Percentiles rank a stretch among this genome's conserved stretches.
Evolutionary conservation across 53 echinoderm and acorn worm species (phyloP).

Genomic region (Paelopatides confundens): DNA sequence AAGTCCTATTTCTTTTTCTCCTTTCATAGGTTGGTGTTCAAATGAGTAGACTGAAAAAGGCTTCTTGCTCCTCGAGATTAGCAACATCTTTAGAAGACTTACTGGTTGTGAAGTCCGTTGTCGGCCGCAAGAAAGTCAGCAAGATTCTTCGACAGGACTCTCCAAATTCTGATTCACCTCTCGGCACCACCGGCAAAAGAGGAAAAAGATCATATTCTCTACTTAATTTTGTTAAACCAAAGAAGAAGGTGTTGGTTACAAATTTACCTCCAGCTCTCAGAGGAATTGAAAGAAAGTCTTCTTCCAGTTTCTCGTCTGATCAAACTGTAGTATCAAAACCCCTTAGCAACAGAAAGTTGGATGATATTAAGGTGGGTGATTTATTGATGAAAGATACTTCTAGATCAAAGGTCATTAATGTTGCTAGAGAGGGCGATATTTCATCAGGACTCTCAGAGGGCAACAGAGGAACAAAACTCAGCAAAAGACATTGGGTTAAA

Average conservation of each 20-base stretch:
- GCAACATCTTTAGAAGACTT: constrained; percentile 20
- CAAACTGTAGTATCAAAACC: too few relatives aligned
- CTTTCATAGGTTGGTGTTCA: constrained; percentile 32
- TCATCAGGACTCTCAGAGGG: too few relatives aligned
- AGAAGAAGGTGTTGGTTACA: neutral
- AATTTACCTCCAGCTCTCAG: neutral
- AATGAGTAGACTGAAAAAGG: constrained; percentile 39
- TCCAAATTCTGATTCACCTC: neutral
- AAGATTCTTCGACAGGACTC: neutral
- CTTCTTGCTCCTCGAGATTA: neutral
- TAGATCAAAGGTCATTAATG: too few relatives aligned
- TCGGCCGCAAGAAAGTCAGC: neutral
- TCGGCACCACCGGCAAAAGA: neutral
- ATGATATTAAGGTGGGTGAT: too few relatives aligned
- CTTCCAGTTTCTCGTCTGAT: neutral
- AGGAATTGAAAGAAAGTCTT: neutral
- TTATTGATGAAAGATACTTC: too few relatives aligned
- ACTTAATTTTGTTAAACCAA: constrained; percentile 10
- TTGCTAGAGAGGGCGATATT: too few relatives aligned
- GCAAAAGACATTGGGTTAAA: too few relatives aligned
- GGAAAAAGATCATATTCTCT: neutral
- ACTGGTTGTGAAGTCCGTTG: neutral
- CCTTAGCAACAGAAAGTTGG: too few relatives aligned
- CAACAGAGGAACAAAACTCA: too few relatives aligned
- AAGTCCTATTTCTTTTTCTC: neutral